A percentile compares a stretch with the other conserved stretches of the same genome.
These are phyloP conservation scores for Buathra laborator DNA, from an alignment of 2,888 invertebrate genomes.

Conservation along the genomic window DNA sequence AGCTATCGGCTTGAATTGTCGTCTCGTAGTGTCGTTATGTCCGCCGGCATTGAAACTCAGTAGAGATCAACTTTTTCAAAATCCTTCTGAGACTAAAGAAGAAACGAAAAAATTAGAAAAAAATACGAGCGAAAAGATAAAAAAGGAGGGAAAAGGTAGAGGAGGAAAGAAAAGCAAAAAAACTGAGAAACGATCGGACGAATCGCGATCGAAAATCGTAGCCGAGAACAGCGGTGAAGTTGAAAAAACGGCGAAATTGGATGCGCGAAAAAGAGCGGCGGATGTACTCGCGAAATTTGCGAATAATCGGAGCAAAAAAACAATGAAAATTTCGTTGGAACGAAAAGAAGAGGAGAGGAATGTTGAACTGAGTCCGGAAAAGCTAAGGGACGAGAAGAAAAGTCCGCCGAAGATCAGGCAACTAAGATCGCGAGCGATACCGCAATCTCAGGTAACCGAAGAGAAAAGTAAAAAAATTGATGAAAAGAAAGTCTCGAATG, in stretches of 20 bases:
- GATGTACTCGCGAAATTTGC: constrained; percentile 73
- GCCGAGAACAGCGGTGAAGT: constrained; percentile 75
- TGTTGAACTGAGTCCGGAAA: constrained; percentile 43
- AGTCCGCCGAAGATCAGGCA: constrained; percentile 79
- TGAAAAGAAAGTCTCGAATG: constrained; percentile 72
- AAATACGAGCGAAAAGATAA: constrained; percentile 37
- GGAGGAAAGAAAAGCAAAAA: constrained; percentile 60
- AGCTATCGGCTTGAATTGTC: constrained; percentile 92
- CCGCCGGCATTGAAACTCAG: constrained; percentile 91
- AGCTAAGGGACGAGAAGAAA: constrained; percentile 78
- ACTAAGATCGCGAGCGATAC: constrained; percentile 82
- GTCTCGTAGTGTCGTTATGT: constrained; percentile 93
- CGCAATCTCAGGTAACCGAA: constrained; percentile 82
- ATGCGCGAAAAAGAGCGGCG: constrained; percentile 79
- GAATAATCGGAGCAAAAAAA: not conserved
- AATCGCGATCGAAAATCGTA: constrained; percentile 63
- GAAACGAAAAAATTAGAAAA: constrained; percentile 46
- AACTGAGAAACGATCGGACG: constrained; percentile 64
- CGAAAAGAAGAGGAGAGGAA: constrained; percentile 85
- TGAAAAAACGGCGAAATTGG: constrained; percentile 69
- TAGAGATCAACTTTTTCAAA: constrained; percentile 87
- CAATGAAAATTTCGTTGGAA: not conserved
- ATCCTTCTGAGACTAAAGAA: constrained; percentile 63
- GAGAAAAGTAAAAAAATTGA: constrained; percentile 77
- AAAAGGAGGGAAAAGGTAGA: constrained; percentile 40